These are phyloP conservation scores for Apostichopus leukothele DNA, from an alignment of 53 echinoderm and acorn worm genomes.

Conservation along the genomic window DNA sequence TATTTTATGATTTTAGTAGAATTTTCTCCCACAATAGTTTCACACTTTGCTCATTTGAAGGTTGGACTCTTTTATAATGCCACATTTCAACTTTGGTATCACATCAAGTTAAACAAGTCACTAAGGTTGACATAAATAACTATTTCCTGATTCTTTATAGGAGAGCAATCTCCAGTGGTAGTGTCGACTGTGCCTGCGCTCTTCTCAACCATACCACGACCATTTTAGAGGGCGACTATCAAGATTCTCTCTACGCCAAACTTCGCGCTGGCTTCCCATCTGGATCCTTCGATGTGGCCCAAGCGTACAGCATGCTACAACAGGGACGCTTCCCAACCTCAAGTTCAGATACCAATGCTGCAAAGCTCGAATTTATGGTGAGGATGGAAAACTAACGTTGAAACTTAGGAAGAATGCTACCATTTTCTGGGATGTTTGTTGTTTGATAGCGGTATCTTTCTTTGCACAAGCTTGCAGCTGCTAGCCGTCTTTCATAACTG, in stretches of 20 bases:
- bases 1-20: too few relatives aligned
- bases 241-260: conserved; percentile 85
- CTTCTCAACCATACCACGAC: conserved; percentile 92
- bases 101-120: too few relatives aligned
- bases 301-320: conserved; percentile 97
- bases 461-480: too few relatives aligned
- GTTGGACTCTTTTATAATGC: too few relatives aligned
- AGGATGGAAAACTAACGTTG: background rate
- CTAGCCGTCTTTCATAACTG: too few relatives aligned
- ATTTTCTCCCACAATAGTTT: too few relatives aligned
- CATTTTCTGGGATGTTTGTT: too few relatives aligned
- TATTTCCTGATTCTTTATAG: conserved; percentile 36
- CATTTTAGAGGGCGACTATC: conserved; percentile 83
- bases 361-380: conserved; percentile 94
- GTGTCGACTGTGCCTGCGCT: conserved; percentile 95
- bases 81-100: too few relatives aligned
- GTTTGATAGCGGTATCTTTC: too few relatives aligned
- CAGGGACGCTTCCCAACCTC: conserved; percentile 94
- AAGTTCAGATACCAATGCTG: conserved; percentile 88
- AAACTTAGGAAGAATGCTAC: background rate
- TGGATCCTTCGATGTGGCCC: conserved; percentile 91
- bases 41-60: too few relatives aligned
- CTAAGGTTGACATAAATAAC: too few relatives aligned
- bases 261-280: conserved; percentile 96
- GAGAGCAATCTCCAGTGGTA: conserved; percentile 91